Evolutionary conservation across 2,113 vertebrate genomes (phyloP).

Genomic region (Aphelocoma coerulescens): DNA sequence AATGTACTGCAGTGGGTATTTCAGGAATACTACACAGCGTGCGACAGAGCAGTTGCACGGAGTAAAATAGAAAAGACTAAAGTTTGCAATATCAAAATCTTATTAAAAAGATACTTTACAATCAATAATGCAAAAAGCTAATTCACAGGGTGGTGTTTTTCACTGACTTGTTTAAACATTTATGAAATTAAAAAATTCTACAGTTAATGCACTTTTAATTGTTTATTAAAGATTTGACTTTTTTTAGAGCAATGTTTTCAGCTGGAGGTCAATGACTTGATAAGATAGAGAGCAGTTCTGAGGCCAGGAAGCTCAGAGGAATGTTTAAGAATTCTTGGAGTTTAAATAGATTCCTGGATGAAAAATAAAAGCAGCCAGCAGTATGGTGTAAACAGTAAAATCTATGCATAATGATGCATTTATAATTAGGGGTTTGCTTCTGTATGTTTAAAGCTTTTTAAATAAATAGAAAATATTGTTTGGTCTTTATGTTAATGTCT

Average conservation of each 20-base stretch:
- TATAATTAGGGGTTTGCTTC: slow-evolving; percentile 64
- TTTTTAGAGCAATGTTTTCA: slow-evolving; percentile 67
- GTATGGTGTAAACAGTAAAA: slow-evolving; percentile 46
- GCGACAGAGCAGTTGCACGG: neutral
- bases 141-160: slow-evolving; percentile 73
- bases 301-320: slow-evolving; percentile 52
- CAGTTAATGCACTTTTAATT: slow-evolving; percentile 73
- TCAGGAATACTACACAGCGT: slow-evolving; percentile 22
- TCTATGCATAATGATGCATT: slow-evolving; percentile 43
- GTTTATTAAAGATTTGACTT: slow-evolving; percentile 69
- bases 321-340: slow-evolving; percentile 39
- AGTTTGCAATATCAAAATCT: slow-evolving; percentile 63
- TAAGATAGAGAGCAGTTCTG: slow-evolving; percentile 60
- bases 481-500: slow-evolving; percentile 70
- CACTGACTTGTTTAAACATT: slow-evolving; percentile 70
- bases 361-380: slow-evolving; percentile 58
- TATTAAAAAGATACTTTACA: slow-evolving; percentile 68
- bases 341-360: slow-evolving; percentile 51
- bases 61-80: slow-evolving; percentile 40
- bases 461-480: slow-evolving; percentile 68
- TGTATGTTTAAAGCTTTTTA: slow-evolving; percentile 61
- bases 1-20: slow-evolving; percentile 35
- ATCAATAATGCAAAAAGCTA: slow-evolving; percentile 71
- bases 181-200: slow-evolving; percentile 67
- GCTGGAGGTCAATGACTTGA: slow-evolving; percentile 59